Base-by-base conservation (phyloP, 92 coral and sea anemone species). In the Porites divaricata region DNA sequence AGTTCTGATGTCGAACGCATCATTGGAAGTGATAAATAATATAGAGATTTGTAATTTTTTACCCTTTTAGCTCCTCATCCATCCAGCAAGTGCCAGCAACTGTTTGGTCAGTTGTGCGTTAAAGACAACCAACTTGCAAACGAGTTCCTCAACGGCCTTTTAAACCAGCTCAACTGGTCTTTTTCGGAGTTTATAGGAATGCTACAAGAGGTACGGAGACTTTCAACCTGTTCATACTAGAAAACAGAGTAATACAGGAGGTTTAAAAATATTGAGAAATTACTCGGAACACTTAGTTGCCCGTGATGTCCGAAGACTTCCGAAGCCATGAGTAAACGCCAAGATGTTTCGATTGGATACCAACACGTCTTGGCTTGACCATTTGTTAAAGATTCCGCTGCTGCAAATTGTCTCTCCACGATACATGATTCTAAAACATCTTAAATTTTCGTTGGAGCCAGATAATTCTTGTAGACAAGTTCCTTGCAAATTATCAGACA, bases 101-200 rank as follows among this genome's bases (percentile, higher is more conserved):
- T 87, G 74, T 81, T 96, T 70, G 96, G 95, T 57, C 93, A 90
- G 68, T 76, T 95, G 72, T 92, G 98, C 75, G 76, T 92, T 45
- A 85, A 85, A 48, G 98, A 96, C 75, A 90, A 90, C 56, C 87
- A 89, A 72, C 89, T 96, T 17, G 93, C 98, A 2, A 90, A 90
- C 74, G 95, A 93, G 87, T 96, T 96, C 75, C 86, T 96, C 9
- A 96, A 96, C 68, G 99, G 99, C 65, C 90, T 96, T 71, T 81
- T 96, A 68, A 96, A 96, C 87, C 99, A 96, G 83, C 88, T 96
- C 7, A 96, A 96, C 95, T 96, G 99, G 99, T 98, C 99, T 15
- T 96, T 96, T 76, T 96, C 99, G 5, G 99, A 96, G 85, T 96
- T 96, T 45, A 96, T 96, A 63, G 99, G 98, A n/a, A 95, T 96